Percentiles rank a stretch among this genome's conserved stretches.
Evolutionary conservation across 1,140 invertebrate genomes (phyloP).

Genomic region (Danaus melanippus): DNA sequence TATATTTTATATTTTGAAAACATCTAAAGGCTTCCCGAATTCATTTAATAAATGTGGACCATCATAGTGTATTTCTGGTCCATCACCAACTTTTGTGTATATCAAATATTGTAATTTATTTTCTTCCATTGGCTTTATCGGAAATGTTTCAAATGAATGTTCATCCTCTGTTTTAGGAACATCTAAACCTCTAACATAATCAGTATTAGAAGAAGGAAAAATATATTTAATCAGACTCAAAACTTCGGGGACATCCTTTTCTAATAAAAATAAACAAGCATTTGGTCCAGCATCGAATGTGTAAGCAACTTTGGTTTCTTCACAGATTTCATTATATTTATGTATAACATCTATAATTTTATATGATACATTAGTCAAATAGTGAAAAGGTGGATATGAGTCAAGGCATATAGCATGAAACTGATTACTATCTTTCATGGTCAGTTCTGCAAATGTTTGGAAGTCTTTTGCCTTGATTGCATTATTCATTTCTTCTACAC

Average conservation of each 20-base stretch:
- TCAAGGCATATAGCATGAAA: conserved; percentile 96
- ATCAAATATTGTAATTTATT: conserved; percentile 88
- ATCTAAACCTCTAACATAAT: conserved; percentile 47
- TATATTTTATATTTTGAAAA: too few relatives aligned
- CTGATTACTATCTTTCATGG: conserved; percentile 98
- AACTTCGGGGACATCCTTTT: conserved; percentile 81
- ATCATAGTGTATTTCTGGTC: conserved; percentile 71
- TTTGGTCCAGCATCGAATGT: conserved; percentile 99
- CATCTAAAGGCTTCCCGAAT: conserved; percentile 41
- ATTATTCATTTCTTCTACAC: conserved; percentile 79
- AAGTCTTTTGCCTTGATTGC: conserved; percentile 91
- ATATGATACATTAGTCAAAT: conserved; percentile 92
- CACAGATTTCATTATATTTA: conserved; percentile 81
- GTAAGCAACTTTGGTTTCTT: conserved; percentile 84
- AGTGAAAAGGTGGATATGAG: conserved; percentile 93
- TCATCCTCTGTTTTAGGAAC: conserved; percentile 23
- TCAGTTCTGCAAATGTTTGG: conserved; percentile 89
- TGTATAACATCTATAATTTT: conserved; percentile 87
- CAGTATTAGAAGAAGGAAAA: conserved; percentile 76
- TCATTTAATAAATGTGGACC: conserved; percentile 74
- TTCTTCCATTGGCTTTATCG: conserved; percentile 54
- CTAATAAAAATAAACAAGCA: conserved; percentile 90
- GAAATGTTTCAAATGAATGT: conserved; percentile 36
- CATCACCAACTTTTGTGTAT: conserved; percentile 83
- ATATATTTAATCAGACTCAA: conserved; percentile 78